phyloP scores from a whole-genome alignment of 2,797 vertebrate genomes.

The Avahi laniger region DNA sequence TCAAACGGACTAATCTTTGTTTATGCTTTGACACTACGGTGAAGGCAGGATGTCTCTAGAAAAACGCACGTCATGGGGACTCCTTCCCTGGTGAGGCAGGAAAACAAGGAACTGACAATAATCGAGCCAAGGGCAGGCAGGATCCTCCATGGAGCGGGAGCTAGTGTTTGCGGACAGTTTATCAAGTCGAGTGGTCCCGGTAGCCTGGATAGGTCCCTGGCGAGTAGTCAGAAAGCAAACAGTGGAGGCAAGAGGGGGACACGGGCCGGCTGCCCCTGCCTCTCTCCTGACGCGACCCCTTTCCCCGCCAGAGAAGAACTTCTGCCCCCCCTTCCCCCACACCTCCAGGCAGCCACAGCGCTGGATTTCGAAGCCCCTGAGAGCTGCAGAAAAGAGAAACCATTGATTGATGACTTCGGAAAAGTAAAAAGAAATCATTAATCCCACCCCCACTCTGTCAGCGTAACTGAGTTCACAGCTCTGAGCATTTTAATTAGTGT shows the following conservation, averaged over 20 bases:
- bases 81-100: not conserved
- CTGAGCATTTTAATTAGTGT: slow-evolving; percentile 44
- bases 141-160: not conserved
- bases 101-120: fast-evolving
- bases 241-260: fast-evolving
- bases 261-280: fast-evolving
- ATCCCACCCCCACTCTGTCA: not conserved
- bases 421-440: slow-evolving; percentile 46
- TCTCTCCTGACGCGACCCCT: too few relatives aligned
- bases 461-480: slow-evolving; percentile 17
- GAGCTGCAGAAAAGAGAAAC: slow-evolving; percentile 27
- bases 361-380: slow-evolving; percentile 14
- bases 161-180: fast-evolving
- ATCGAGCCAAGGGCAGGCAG: not conserved
- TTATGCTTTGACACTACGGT: not conserved
- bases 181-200: not conserved
- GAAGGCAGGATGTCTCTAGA: not conserved
- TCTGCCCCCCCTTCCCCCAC: not conserved
- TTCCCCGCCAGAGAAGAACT: not conserved
- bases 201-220: fast-evolving
- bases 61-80: fast-evolving
- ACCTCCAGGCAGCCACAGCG: not conserved
- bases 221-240: not conserved
- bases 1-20: not conserved
- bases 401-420: slow-evolving; percentile 22